Percentiles rank a stretch among this genome's conserved stretches.
Evolutionary conservation across 2,888 invertebrate genomes (phyloP).

Genomic region (Drosophila prolongata): DNA sequence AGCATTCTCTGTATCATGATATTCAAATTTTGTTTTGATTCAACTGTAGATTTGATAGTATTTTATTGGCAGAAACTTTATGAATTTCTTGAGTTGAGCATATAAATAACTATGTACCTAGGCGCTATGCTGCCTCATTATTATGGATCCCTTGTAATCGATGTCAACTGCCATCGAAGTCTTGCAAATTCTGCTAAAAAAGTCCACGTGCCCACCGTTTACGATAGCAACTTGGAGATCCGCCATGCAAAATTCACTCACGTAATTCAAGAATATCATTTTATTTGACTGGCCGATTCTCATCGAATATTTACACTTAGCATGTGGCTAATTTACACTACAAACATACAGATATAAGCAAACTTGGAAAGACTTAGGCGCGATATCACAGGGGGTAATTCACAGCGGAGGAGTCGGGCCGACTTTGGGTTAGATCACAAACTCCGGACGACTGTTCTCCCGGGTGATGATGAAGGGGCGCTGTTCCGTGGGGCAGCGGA

Average conservation of each 20-base stretch:
- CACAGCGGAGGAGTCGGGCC: slow-evolving; percentile 18
- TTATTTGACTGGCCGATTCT: slow-evolving; percentile 57
- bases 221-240: slow-evolving; percentile 28
- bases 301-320: slow-evolving; percentile 46
- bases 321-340: slow-evolving; percentile 52
- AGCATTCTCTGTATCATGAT: not conserved
- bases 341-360: slow-evolving; percentile 39
- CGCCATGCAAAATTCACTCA: slow-evolving; percentile 13
- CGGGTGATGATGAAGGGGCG: slow-evolving; percentile 81
- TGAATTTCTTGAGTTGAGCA: not conserved
- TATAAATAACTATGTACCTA: not conserved
- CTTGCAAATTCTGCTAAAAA: slow-evolving; percentile 9
- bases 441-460: slow-evolving; percentile 72
- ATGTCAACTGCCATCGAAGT: slow-evolving; percentile 15
- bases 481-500: slow-evolving; percentile 80
- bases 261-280: slow-evolving; percentile 38
- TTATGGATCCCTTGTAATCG: slow-evolving; percentile 22
- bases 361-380: slow-evolving; percentile 53
- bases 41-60: not conserved
- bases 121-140: slow-evolving; percentile 2
- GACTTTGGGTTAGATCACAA: slow-evolving; percentile 51
- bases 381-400: slow-evolving; percentile 65
- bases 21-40: not conserved
- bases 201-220: slow-evolving; percentile 29
- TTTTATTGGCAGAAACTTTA: not conserved